Conservation (phyloP, 2,888 invertebrate species). For the Dugesia japonica region DNA sequence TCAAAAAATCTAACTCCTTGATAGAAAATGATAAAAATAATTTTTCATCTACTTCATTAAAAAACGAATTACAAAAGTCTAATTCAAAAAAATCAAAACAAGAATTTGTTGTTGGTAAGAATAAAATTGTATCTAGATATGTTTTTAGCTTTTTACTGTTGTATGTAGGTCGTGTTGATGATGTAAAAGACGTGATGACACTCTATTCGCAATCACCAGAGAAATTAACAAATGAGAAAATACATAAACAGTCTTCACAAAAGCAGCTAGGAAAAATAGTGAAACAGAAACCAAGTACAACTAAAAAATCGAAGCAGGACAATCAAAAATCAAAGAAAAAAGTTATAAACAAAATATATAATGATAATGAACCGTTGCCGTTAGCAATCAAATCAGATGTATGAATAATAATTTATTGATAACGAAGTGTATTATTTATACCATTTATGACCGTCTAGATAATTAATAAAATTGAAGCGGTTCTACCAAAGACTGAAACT, state of each 20-base stretch:
- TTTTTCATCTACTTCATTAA: not conserved
- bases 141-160: not conserved
- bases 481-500: not conserved
- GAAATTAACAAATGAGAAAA: not conserved
- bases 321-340: not conserved
- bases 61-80: not conserved
- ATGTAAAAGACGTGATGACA: not conserved
- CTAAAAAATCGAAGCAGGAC: not conserved
- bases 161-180: not conserved
- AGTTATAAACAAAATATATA: too few relatives aligned
- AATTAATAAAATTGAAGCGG: not conserved
- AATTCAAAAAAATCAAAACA: not conserved
- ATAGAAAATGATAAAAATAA: not conserved
- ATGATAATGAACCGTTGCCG: too few relatives aligned
- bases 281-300: not conserved
- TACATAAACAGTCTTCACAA: not conserved
- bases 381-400: too few relatives aligned
- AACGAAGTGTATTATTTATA: not conserved
- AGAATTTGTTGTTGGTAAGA: not conserved
- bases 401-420: too few relatives aligned
- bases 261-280: not conserved
- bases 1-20: not conserved
- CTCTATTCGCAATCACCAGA: not conserved
- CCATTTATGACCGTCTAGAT: not conserved
- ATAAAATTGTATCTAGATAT: not conserved